A percentile compares a stretch with the other conserved stretches of the same genome.
Conservation (phyloP, 2,113 vertebrate genomes). For the Platichthys stellatus region DNA sequence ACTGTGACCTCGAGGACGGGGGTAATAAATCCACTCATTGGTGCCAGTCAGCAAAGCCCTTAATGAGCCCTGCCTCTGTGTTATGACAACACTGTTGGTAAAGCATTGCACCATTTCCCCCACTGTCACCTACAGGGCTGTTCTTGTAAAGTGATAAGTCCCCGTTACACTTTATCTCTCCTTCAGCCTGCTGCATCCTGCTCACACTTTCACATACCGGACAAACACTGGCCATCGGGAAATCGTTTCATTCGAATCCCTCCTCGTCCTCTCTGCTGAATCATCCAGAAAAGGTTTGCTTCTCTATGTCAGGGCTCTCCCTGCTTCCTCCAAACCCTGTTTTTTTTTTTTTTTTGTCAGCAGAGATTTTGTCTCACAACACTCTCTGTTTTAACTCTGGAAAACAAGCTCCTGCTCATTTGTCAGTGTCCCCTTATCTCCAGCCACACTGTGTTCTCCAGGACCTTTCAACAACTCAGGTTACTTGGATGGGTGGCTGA, state of each 20-base stretch:
- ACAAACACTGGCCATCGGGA: not conserved
- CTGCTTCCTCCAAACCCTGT: slow-evolving; percentile 23
- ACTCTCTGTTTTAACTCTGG: slow-evolving; percentile 54
- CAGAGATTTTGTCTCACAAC: slow-evolving; percentile 53
- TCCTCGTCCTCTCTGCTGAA: not conserved
- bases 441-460: slow-evolving; percentile 59
- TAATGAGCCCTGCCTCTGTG: slow-evolving; percentile 9
- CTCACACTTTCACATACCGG: not conserved
- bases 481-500: slow-evolving; percentile 51
- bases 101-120: slow-evolving; percentile 51
- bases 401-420: slow-evolving; percentile 65
- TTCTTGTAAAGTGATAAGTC: slow-evolving; percentile 32
- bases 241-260: slow-evolving; percentile 13
- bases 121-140: slow-evolving; percentile 33
- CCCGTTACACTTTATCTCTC: not conserved
- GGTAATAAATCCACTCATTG: slow-evolving; percentile 11
- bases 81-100: slow-evolving; percentile 26
- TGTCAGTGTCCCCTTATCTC: slow-evolving; percentile 77
- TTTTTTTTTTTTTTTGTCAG: slow-evolving; percentile 7
- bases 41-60: slow-evolving; percentile 1
- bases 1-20: not conserved
- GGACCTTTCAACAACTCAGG: slow-evolving; percentile 70
- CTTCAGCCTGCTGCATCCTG: not conserved
- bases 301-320: slow-evolving; percentile 8
- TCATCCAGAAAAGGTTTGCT: not conserved